Conservation (phyloP, 2,797 vertebrate genomes). For the Alosa sapidissima region DNA sequence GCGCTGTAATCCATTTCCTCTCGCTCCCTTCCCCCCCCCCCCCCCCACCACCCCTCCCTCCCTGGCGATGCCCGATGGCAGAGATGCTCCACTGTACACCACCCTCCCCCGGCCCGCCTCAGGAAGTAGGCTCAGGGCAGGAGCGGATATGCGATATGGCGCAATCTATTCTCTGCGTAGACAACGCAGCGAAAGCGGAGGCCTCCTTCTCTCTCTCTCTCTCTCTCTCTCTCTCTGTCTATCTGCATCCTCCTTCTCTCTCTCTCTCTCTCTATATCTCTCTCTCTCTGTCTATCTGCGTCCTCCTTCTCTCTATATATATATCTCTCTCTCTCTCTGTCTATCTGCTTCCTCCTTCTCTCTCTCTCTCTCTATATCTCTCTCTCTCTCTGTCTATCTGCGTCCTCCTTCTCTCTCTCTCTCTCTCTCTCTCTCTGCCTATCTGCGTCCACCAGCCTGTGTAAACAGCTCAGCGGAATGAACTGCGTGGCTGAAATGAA, state of each 20-base stretch:
- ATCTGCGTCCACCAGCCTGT: neutral
- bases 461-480: conserved; percentile 11
- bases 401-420: neutral
- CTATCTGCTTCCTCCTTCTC: neutral
- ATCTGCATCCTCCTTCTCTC: neutral
- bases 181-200: conserved; percentile 23
- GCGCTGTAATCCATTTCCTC: conserved; percentile 73
- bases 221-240: neutral
- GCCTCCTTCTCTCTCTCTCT: neutral
- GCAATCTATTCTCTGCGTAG: conserved; percentile 17
- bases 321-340: conserved; percentile 5
- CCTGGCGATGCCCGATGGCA: neutral
- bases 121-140: conserved; percentile 37
- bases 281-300: neutral
- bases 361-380: conserved; percentile 2
- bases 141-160: conserved; percentile 23
- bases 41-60: neutral
- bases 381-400: neutral
- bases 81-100: conserved; percentile 39
- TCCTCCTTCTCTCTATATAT: neutral
- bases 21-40: conserved; percentile 70
- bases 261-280: neutral
- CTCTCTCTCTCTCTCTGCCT: neutral
- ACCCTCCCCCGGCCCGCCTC: conserved; percentile 26
- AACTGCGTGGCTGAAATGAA: conserved; percentile 6